Evolutionary conservation across 2,888 invertebrate species (phyloP), one percentile per base, ranked within the genome.

Genomic region (Cheilosia grossa): DNA sequence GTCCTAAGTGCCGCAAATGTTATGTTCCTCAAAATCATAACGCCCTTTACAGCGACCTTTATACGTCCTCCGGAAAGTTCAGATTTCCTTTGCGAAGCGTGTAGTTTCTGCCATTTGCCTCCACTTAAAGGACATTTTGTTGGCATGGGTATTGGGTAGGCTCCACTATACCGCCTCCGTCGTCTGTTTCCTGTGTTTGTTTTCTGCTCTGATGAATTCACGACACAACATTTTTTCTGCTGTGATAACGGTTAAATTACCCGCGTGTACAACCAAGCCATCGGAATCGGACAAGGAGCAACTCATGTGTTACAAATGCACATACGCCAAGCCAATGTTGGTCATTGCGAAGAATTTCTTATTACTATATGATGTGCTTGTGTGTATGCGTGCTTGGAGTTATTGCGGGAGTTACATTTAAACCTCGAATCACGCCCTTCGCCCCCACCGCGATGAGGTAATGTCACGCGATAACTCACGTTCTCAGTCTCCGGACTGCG

Each of bases 401-500:
- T 67, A 61, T 66, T 67, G 67, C 54, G 59, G 63, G 33, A 47
- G 54, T 58, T 75, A 33, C 10, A 51, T 27, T 49, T 59, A 13
- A 67, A 56, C 54, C 64, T 56, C 19, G 37, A 33, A 33, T 27
- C 44, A 27, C 74, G 70, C 79, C 70, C 70, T 61, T 33, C 59
- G 37, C 79, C 64, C 72, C 66, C 17, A 27, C 37, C 44, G 81
- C 81, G 81, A 85, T 81, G 85, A 75, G 72, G 81, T 77, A 72
- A 73, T 85, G 85, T 85, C 85, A 85, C 85, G 85, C 85, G 80
- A 85, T 85, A 85, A 85, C 72, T 81, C 77, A 85, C 63, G 72
- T 72, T 61, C 61, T 53, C 51, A 70, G 83, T 83, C 63, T 79
- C 74, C 83, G 70, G 58, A 74, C 63, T 79, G 69, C 74, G 79